Conservation (phyloP, 2,797 vertebrate species). For the Syngnathus rostellatus region DNA sequence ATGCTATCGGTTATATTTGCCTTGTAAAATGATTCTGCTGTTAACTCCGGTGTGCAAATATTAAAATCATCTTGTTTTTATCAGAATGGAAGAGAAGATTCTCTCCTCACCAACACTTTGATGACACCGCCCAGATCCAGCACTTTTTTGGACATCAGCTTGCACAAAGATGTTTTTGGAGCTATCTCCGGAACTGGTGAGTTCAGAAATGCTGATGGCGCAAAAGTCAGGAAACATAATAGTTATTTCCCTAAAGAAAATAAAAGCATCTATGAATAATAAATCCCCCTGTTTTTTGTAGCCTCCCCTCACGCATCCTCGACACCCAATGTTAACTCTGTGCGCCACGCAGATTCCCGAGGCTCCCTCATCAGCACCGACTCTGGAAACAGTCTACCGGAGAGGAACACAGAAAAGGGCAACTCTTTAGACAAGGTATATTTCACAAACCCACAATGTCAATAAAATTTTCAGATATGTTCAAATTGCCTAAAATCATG, state of each 20-base stretch:
- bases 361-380: slow-evolving; percentile 94
- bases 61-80: not conserved
- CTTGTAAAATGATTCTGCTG: not conserved
- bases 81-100: slow-evolving; percentile 84
- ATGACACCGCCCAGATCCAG: slow-evolving; percentile 85
- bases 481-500: slow-evolving; percentile 1
- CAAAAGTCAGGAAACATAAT: not conserved
- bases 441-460: not conserved
- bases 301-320: slow-evolving; percentile 85
- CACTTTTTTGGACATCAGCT: slow-evolving; percentile 78
- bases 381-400: slow-evolving; percentile 82
- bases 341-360: slow-evolving; percentile 86
- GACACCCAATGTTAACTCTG: slow-evolving; percentile 84
- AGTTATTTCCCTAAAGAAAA: not conserved
- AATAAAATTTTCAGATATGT: not conserved
- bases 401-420: slow-evolving; percentile 83
- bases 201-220: not conserved
- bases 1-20: not conserved
- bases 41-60: not conserved
- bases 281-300: slow-evolving; percentile 34
- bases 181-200: slow-evolving; percentile 93
- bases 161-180: slow-evolving; percentile 93
- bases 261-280: not conserved
- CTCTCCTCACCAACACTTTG: slow-evolving; percentile 63
- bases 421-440: slow-evolving; percentile 91